Base-by-base conservation (phyloP, 2,888 invertebrate genomes). In the Campoplex capitator region DNA sequence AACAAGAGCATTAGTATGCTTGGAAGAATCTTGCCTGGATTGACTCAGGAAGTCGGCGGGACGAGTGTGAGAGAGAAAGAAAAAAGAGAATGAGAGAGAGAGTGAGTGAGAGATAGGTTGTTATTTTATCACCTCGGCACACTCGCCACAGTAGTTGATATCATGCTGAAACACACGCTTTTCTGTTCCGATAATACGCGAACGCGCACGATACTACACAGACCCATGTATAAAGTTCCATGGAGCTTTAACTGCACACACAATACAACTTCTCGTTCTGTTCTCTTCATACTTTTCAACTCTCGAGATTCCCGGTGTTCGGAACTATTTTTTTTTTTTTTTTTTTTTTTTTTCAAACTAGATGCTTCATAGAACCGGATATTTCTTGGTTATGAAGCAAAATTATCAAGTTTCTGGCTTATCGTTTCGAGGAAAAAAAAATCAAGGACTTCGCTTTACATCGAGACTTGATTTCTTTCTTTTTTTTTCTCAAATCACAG, bases 21-120 rank as follows among this genome's bases (percentile, higher is more conserved):
- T 32, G 54, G 84, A 84, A 84, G 84, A 87, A 89, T 89, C 89
- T 86, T 70, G 75, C 48, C 58, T 82, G 85, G 88, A 87, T 89
- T 89, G 86, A 84, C 90, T 89, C 91, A 90, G 91, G 93, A 93
- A 93, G 93, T 92, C 86, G 90, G 75, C 87, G 89, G 88, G 90
- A 85, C 88, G 88, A 86, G 75, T 48, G 62, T 48, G n/a, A 67
- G 51, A 16, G 77, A 68, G 77, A 78, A 23, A 77, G 35, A 35
- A 62, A 62, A 62, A 42, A 45, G 75, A 23, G 67, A 23, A 38
- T 38, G 38, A 38, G 6, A 38, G 6, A 38, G 38, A 38, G 38
- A 38, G 38, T 23, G 0, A 38, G 38, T 4, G 65, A 78, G 56
- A 70, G 54, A 58, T 9, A 38, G 85, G 75, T 86, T 82, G 87